These are phyloP conservation scores for Dioctria rufipes DNA, from an alignment of 2,888 invertebrate species.

Conservation along the genomic window DNA sequence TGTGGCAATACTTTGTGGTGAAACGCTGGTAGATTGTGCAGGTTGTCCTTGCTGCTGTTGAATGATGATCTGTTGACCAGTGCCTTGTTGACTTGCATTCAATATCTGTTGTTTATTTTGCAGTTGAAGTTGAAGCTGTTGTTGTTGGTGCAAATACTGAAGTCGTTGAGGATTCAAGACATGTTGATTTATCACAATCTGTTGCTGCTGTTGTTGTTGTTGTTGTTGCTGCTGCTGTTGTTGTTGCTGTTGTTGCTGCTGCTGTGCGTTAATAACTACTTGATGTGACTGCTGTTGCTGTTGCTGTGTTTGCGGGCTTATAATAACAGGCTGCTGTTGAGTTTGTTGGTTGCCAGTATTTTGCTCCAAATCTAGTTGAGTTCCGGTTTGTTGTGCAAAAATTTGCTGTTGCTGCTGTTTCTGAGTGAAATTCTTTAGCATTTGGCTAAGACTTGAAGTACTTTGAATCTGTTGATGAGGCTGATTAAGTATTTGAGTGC, in stretches of 20 bases:
- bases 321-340: conserved; percentile 62
- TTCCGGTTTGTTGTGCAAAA: conserved; percentile 25
- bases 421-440: conserved; percentile 68
- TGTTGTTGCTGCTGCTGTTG: conserved; percentile 67
- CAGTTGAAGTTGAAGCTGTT: conserved; percentile 65
- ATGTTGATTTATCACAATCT: conserved; percentile 69
- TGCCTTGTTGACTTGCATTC: conserved; percentile 34
- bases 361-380: conserved; percentile 68
- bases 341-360: conserved; percentile 63
- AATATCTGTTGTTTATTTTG: conserved; percentile 57
- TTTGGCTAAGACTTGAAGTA: conserved; percentile 72
- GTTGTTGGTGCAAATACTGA: conserved; percentile 67
- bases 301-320: conserved; percentile 56
- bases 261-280: conserved; percentile 59
- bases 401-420: conserved; percentile 74
- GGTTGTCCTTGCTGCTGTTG: conserved; percentile 65
- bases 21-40: conserved; percentile 66
- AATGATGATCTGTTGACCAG: conserved; percentile 63
- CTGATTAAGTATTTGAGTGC: conserved; percentile 26
- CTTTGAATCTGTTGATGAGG: conserved; percentile 72
- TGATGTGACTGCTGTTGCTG: conserved; percentile 72
- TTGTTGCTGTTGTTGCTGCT: conserved; percentile 63
- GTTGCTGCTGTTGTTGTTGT: conserved; percentile 67
- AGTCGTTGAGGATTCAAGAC: conserved; percentile 68
- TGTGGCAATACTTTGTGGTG: conserved; percentile 26